A percentile compares a stretch with the other conserved stretches of the same genome.
These are phyloP conservation scores for Acheta domesticus DNA, from an alignment of 2,888 invertebrate genomes.

Conservation along the genomic window DNA sequence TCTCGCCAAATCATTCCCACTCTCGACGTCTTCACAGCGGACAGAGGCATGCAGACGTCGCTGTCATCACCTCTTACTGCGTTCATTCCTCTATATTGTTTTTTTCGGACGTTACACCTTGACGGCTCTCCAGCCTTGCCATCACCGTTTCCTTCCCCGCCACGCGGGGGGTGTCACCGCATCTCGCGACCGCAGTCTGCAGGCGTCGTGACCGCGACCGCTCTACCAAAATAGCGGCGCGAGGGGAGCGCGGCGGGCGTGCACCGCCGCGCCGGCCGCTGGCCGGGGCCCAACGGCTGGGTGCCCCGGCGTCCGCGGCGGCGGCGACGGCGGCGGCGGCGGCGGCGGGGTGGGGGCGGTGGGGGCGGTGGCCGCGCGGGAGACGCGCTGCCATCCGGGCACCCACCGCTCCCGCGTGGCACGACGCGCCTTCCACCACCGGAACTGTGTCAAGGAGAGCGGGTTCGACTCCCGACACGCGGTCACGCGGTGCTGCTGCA, in stretches of 20 bases:
- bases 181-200: not conserved
- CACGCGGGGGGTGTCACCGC: conserved; percentile 6
- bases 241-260: not conserved
- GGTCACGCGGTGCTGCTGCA: not conserved
- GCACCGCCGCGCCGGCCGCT: conserved; percentile 3
- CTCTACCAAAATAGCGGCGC: not conserved
- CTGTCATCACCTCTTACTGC: too few species aligned
- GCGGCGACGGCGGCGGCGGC: not conserved
- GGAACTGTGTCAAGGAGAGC: conserved; percentile 7
- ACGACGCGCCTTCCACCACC: not conserved
- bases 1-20: too few species aligned
- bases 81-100: too few species aligned
- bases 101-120: too few species aligned
- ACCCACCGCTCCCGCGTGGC: not conserved
- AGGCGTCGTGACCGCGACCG: not conserved
- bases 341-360: not conserved
- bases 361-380: not conserved
- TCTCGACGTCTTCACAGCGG: too few species aligned
- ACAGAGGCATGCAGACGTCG: too few species aligned
- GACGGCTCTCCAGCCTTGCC: not conserved
- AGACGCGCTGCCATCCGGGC: not conserved
- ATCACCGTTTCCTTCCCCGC: not conserved
- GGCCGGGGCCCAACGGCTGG: not conserved
- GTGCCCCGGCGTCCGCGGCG: not conserved
- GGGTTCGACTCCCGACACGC: not conserved